phyloP scores from a whole-genome alignment of 2,113 vertebrate genomes.

The Coptodon rendalli region DNA sequence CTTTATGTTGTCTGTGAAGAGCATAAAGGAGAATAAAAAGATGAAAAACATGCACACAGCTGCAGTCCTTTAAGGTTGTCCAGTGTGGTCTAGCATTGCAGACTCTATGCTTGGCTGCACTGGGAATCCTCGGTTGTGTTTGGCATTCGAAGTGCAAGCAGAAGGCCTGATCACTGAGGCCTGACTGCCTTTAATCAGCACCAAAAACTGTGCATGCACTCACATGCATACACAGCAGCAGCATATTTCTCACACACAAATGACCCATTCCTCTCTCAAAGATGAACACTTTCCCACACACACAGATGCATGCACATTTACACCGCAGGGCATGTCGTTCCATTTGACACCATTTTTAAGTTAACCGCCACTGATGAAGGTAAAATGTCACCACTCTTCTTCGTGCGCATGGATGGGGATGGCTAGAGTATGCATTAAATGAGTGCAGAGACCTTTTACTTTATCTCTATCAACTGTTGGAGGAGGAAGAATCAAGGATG shows the following conservation, averaged over 20 bases:
- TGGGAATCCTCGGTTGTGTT: conserved; percentile 67
- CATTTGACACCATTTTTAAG: conserved; percentile 35
- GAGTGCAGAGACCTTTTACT: conserved; percentile 47
- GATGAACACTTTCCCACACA: not conserved
- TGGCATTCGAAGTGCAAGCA: conserved; percentile 67
- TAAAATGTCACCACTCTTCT: conserved; percentile 52
- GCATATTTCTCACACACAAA: not conserved
- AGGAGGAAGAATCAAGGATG: conserved; percentile 27
- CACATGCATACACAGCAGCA: conserved; percentile 29
- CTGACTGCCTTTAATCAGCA: conserved; percentile 73
- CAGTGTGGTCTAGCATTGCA: conserved; percentile 22
- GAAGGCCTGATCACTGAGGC: conserved; percentile 68
- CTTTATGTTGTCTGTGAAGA: not conserved
- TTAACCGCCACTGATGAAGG: conserved; percentile 27
- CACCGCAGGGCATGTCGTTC: conserved; percentile 8
- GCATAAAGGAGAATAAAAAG: not conserved
- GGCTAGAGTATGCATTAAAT: conserved; percentile 7
- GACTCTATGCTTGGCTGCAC: conserved; percentile 56
- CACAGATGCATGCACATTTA: not conserved
- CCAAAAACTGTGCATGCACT: conserved; percentile 25
- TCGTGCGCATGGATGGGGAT: not conserved
- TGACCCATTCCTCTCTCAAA: not conserved
- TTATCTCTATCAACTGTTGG: conserved; percentile 23
- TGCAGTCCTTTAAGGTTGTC: conserved; percentile 41
- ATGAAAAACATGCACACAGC: conserved; percentile 27